These are phyloP conservation scores for Hypomesus transpacificus DNA, from an alignment of 2,113 vertebrate genomes.

Conservation along the genomic window DNA sequence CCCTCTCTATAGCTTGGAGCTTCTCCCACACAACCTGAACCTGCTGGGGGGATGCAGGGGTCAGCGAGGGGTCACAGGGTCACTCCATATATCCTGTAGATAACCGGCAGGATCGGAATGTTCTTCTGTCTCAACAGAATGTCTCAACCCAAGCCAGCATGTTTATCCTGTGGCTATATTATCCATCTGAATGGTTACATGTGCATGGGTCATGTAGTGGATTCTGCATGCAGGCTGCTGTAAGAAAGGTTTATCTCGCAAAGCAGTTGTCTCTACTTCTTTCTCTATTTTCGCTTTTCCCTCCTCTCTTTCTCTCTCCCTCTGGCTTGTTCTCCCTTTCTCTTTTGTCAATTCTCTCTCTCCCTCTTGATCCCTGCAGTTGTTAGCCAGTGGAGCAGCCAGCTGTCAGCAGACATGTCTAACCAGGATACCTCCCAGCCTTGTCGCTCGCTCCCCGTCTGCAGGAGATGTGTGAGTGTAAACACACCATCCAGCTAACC, in stretches of 20 bases:
- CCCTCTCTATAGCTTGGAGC: neutral
- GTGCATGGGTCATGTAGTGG: neutral
- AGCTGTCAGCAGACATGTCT: constrained; percentile 8
- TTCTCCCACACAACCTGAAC: neutral
- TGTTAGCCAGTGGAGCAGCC: neutral
- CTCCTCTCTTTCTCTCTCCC: neutral
- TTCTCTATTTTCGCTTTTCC: too few relatives aligned
- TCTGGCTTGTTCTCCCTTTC: neutral
- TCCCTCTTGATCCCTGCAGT: neutral
- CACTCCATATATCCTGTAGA: neutral
- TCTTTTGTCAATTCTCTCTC: neutral
- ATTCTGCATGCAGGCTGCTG: too few relatives aligned
- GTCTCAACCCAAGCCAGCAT: neutral
- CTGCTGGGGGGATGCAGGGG: neutral
- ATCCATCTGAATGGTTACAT: neutral
- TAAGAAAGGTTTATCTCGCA: too few relatives aligned
- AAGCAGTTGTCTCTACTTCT: neutral
- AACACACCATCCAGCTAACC: constrained; percentile 20
- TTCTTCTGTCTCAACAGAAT: constrained; percentile 5
- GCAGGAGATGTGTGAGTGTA: constrained; percentile 10
- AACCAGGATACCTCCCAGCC: constrained; percentile 5
- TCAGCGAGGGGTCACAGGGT: constrained; percentile 1
- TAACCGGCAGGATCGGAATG: neutral
- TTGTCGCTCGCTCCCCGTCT: neutral
- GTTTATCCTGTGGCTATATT: neutral